A percentile compares a stretch with the other conserved stretches of the same genome.
Evolutionary conservation across 2,113 vertebrate species (phyloP).

Genomic region (Sceloporus undulatus): DNA sequence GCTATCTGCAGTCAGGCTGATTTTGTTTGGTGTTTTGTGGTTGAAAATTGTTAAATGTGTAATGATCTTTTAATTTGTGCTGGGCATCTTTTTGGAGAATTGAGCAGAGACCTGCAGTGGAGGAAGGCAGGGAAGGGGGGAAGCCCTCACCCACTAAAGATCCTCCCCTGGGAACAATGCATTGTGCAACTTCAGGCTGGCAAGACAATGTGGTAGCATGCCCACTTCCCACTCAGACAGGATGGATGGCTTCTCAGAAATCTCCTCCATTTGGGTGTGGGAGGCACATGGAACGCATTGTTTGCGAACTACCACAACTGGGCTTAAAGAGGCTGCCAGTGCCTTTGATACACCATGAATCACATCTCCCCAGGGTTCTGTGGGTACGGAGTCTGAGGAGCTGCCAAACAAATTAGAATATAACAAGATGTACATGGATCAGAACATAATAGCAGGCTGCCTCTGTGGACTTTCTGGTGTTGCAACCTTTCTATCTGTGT

Average conservation of each 20-base stretch:
- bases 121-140: no score
- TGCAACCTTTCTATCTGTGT: neutral
- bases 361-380: conserved; percentile 41
- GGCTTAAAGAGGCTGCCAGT: neutral
- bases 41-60: neutral
- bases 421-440: conserved; percentile 25
- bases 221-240: conserved; percentile 27
- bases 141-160: neutral
- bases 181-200: conserved; percentile 23
- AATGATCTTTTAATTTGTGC: neutral
- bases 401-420: conserved; percentile 32
- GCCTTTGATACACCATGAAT: conserved; percentile 43
- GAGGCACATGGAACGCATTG: conserved; percentile 20
- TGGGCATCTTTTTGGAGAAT: neutral
- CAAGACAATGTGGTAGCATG: neutral
- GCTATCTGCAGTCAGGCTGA: no score
- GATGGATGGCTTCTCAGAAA: neutral
- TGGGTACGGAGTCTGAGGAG: conserved; percentile 20
- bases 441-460: neutral
- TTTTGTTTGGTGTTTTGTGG: no score
- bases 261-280: conserved; percentile 9
- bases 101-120: neutral
- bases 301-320: conserved; percentile 6
- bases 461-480: neutral
- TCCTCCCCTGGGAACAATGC: neutral